Evolutionary conservation across 2,888 invertebrate genomes (phyloP), one percentile per base, ranked within the genome.

Genomic region (Orthosia cruda): DNA sequence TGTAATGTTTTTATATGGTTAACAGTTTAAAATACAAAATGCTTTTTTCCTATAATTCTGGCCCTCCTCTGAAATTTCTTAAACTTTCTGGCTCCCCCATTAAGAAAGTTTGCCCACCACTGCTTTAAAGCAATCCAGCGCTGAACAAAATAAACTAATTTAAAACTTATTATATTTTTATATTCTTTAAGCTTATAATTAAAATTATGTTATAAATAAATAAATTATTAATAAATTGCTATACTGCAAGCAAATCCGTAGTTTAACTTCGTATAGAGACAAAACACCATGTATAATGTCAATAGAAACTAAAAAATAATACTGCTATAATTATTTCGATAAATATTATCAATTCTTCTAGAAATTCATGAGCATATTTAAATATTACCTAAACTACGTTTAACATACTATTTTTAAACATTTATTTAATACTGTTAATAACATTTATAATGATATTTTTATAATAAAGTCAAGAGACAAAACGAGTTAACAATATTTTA

Each of bases 371-470:
- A 79, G 32, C 15, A 45, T 59, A 59, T 32, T 45, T 74, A 63
- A 59, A 54, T 45, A 26, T 40, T 20, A 13, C 13, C 52, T 67
- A 76, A 62, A 76, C 52, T 80, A 66, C 15, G 20, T 26, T 26
- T 66, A 74, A 78, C 52, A 45, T 49, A 20, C 52, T 58, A 80
- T 59, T 52, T 59, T 67, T 58, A 70, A 68, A 71, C 64, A 66
- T 65, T 62, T 61, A 58, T 59, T 72, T 49, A 81, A 76, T 69
- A 65, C 75, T 69, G 50, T 40, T 40, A 40, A 40, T 49, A 59
- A 78, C 45, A 64, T 80, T 74, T 66, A 61, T 67, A 55, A 54
- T 18, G 16, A 55, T 52, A 54, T 20, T 40, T 40, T 49, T 63
- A 23, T 54, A n/a, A 23, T 68, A 64, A 57, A 20, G 45, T 54